Base-by-base conservation (phyloP, 2,113 vertebrate genomes). In the Porphyrio hochstetteri region DNA sequence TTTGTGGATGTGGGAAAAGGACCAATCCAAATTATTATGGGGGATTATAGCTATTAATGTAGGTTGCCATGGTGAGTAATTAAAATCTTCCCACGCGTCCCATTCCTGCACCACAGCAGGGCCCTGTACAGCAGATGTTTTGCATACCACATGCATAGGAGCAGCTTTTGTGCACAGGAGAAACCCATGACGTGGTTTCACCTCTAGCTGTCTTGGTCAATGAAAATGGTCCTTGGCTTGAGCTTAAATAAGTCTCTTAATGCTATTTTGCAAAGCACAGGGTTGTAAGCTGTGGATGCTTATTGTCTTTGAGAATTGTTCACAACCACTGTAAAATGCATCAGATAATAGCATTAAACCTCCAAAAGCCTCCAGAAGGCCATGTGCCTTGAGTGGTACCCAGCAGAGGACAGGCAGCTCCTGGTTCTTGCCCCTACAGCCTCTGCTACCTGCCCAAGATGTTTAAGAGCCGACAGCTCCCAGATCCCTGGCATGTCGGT, bases 11-110 rank as follows among this genome's bases (percentile, higher is more conserved):
- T 88, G 64, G 52, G 79, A 90, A 75, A 90, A 92, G 80, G 76
- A 90, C 72, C 8, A 1, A 31, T 56, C 71, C 71, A 20, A 16
- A 8, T 86, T 25, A 16, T 68, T 35, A 79, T 56, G 80, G 88
- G 60, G 82, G 72, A 75, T 92, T 83, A 35, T 36, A 84, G 86
- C 80, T 69, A 48, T 93, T 86, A 81, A 56, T 68, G 72, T 67
- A 56, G 61, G 95, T 96, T 97, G 92, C 93, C 85, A 95, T 93
- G 92, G 93, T 83, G 92, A 96, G 90, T 83, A 96, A 97, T 96
- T 80, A 96, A 96, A 95, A 86, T 83, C 90, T 94, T 94, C 92
- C 92, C 79, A 93, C 86, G 82, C 16, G 2, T 80, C 90, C 90
- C 3, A 0, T 38, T 86, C 88, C 83, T 84, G 86, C 52, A n/a